Evolutionary conservation across 1,140 invertebrate genomes (phyloP).

Genomic region (Bombus ignitus): DNA sequence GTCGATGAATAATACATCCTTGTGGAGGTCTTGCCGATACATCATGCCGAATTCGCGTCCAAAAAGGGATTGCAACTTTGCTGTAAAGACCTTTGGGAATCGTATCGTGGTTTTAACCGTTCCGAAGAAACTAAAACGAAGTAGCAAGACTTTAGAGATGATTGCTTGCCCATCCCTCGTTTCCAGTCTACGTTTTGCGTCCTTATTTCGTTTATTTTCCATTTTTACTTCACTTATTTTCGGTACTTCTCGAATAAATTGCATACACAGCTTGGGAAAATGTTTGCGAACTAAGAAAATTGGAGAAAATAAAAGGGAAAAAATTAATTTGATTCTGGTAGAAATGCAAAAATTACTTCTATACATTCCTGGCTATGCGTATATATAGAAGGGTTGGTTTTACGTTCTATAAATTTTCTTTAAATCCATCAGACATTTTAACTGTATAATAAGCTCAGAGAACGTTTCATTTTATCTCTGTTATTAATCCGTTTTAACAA

Average conservation of each 20-base stretch:
- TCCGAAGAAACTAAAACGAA: not conserved
- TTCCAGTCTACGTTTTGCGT: too few species aligned
- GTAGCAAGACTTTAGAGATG: not conserved
- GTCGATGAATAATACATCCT: conserved; percentile 76
- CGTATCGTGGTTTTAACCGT: not conserved
- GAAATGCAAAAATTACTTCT: too few species aligned
- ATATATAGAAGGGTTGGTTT: too few species aligned
- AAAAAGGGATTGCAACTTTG: conserved; percentile 19
- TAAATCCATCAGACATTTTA: too few species aligned
- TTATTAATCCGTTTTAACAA: too few species aligned
- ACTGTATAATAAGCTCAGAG: too few species aligned
- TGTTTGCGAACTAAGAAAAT: not conserved
- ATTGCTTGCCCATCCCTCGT: not conserved
- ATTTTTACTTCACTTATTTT: not conserved
- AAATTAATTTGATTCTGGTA: too few species aligned
- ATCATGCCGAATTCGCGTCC: conserved; percentile 57
- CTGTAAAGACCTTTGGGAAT: conserved; percentile 3
- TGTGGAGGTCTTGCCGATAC: conserved; percentile 65
- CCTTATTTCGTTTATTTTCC: not conserved
- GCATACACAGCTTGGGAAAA: not conserved
- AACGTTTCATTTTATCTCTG: too few species aligned
- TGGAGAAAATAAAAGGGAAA: too few species aligned
- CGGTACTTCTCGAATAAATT: not conserved
- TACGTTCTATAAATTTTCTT: too few species aligned
- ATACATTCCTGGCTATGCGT: too few species aligned